Evolutionary conservation across 1,140 invertebrate species (phyloP).

Genomic region (Cardiocondyla obscurior): DNA sequence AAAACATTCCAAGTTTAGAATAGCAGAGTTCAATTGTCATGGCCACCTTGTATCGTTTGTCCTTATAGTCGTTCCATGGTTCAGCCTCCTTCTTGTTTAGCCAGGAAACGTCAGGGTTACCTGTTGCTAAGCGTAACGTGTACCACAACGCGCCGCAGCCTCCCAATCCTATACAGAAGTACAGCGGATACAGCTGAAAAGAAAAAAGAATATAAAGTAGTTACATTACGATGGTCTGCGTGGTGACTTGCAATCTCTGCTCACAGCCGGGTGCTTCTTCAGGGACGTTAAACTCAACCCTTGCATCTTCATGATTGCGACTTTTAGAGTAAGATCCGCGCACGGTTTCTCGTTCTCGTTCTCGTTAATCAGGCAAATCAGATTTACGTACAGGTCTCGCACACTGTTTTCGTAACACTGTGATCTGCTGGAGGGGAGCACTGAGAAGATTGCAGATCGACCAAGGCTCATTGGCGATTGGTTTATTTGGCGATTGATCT

Average conservation of each 20-base stretch:
- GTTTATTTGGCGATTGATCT: not conserved
- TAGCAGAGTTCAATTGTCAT: not conserved
- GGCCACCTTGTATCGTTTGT: slow-evolving; percentile 92
- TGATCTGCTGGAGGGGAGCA: too few relatives aligned
- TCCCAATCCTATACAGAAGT: slow-evolving; percentile 88
- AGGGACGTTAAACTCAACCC: slow-evolving; percentile 81
- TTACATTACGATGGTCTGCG: not conserved
- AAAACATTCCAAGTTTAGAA: not conserved
- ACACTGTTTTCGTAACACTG: not conserved
- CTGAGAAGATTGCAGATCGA: too few relatives aligned
- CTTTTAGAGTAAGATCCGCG: not conserved
- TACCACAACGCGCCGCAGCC: slow-evolving; percentile 86
- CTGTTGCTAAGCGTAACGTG: slow-evolving; percentile 87
- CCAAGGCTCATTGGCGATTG: too few relatives aligned
- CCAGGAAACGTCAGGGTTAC: slow-evolving; percentile 93
- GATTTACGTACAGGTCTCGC: too few relatives aligned
- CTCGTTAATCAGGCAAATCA: not conserved
- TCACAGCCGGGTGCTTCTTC: slow-evolving; percentile 87
- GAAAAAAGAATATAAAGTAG: not conserved
- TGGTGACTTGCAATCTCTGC: slow-evolving; percentile 59
- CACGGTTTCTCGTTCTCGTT: too few relatives aligned
- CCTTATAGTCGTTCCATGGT: slow-evolving; percentile 91
- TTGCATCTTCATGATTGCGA: slow-evolving; percentile 32
- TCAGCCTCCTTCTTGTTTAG: slow-evolving; percentile 88
- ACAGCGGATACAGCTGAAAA: slow-evolving; percentile 90